Percentiles rank a stretch among this genome's conserved stretches.
Conservation (phyloP, 2,797 vertebrate species). For the Florisuga fusca region DNA sequence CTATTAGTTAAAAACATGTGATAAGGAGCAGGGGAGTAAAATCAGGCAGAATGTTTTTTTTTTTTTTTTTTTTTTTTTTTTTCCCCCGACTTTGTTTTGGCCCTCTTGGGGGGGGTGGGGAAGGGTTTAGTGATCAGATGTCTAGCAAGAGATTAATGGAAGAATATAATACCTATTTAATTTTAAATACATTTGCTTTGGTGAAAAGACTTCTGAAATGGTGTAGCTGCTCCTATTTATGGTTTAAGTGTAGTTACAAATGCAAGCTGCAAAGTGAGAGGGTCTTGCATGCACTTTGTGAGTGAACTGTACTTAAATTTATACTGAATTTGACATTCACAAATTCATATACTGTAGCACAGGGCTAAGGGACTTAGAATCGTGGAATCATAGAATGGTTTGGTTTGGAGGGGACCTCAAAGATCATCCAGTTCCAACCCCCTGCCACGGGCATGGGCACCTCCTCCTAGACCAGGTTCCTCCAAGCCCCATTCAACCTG, state of each 20-base stretch:
- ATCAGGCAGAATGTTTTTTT: background rate
- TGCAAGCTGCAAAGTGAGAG: background rate
- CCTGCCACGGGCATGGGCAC: no score
- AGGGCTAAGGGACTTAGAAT: background rate
- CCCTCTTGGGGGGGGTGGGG: no score
- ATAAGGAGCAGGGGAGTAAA: background rate
- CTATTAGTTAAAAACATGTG: background rate
- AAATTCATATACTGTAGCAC: background rate
- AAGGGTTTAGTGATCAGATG: background rate
- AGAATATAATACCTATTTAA: background rate
- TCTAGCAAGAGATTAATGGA: background rate
- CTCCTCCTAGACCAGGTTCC: no score
- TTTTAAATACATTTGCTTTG: conserved; percentile 3
- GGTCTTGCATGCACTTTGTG: background rate
- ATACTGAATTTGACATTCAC: background rate
- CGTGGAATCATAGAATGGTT: background rate
- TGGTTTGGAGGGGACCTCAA: no score
- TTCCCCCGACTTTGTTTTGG: background rate
- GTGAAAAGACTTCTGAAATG: background rate
- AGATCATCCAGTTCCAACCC: no score
- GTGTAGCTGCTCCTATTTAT: background rate
- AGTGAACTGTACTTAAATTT: background rate
- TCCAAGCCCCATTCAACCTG: no score
- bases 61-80: background rate
- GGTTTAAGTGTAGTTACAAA: background rate